Evolutionary conservation across 2,113 vertebrate species (phyloP).

Genomic region (Canis aureus): DNA sequence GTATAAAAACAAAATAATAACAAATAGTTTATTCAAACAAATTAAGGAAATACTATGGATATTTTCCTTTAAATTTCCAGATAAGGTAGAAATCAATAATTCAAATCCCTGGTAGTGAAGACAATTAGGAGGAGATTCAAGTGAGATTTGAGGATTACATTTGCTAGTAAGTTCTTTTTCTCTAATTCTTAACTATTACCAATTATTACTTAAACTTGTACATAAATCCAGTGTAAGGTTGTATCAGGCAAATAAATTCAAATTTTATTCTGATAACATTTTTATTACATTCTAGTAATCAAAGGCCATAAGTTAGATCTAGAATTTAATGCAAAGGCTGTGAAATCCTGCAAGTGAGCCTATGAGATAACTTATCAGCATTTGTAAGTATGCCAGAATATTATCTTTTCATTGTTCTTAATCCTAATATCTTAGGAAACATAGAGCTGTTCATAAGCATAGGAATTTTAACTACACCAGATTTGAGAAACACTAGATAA

Average conservation of each 20-base stretch:
- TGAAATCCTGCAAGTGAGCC: not conserved
- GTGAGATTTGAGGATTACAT: not conserved
- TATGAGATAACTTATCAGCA: not conserved
- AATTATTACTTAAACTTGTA: not conserved
- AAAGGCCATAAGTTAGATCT: not conserved
- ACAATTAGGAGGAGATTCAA: not conserved
- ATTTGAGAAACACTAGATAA: not conserved
- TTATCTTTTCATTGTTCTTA: not conserved
- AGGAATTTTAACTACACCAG: not conserved
- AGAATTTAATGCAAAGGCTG: not conserved
- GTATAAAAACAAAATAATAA: slow-evolving; percentile 6
- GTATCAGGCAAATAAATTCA: slow-evolving; percentile 34
- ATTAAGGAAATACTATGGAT: not conserved
- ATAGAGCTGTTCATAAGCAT: not conserved
- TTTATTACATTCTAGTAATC: not conserved
- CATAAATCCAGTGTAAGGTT: slow-evolving; percentile 24
- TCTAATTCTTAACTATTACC: not conserved
- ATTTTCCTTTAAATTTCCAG: slow-evolving; percentile 24
- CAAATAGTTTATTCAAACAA: not conserved
- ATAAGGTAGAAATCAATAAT: not conserved
- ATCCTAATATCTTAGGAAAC: not conserved
- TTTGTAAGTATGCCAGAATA: not conserved
- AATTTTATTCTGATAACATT: slow-evolving; percentile 51
- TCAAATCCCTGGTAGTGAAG: slow-evolving; percentile 1
- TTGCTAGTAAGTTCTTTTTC: not conserved